Base-by-base conservation (phyloP, 2,797 vertebrate species). In the Tangara arthus region DNA sequence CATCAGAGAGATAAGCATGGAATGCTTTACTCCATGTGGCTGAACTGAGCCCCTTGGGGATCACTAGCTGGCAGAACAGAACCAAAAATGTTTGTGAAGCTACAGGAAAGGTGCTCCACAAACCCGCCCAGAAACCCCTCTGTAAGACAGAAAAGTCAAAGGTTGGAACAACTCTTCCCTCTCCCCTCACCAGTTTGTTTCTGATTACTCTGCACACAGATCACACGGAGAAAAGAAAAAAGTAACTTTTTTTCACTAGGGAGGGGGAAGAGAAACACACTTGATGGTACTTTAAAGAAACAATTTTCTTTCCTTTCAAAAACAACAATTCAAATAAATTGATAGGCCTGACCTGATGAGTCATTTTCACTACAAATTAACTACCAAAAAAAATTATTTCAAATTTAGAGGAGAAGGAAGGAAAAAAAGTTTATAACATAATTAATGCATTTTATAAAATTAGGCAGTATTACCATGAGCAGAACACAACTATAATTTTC, bases 311-410 rank as follows among this genome's bases (percentile, higher is more conserved):
- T 79, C 79, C 63, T 79, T 95, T 94, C 77, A 93, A 90, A 93
- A 96, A 34, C 75, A 93, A 83, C 41, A 78, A 21, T 57, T 90
- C 13, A 87, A 94, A 35, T 57, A 77, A 91, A 90, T 91, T 84
- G 95, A 91, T 77, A 73, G 59, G 77, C 49, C 56, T 41, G 37
- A n/a, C 52, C 85, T 60, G 70, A 88, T 4, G 70, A 96, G 53
- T 97, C 73, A 94, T 68, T 93, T 91, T 87, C 49, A 76, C 22
- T 46, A 82, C 37, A 94, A 93, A 84, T 49, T 57, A 94, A 80
- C 75, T 42, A 89, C 82, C 37, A 39, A 82, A 90, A 56, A 53
- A 76, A 83, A 81, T 47, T 91, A 37, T 59, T 91, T 90, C 49
- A 87, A 83, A 92, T 76, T 56, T 69, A 91, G 79, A 82, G 17